Evolutionary conservation across 2,113 vertebrate species (phyloP).

Genomic region (Psittacara wagleri): DNA sequence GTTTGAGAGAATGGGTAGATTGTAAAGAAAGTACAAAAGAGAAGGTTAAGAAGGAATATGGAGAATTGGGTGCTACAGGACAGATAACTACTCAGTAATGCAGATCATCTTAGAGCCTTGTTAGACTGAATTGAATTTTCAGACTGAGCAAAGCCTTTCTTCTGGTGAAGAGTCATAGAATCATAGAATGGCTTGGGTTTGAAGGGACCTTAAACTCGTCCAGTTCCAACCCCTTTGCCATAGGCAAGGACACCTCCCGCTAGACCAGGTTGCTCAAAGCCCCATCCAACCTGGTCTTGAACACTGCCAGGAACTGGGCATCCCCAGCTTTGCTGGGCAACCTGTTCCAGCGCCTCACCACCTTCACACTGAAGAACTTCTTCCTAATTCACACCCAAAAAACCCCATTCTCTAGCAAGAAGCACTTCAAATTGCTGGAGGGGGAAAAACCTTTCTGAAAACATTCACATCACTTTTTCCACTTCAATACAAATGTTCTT

Average conservation of each 20-base stretch:
- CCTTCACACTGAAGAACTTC: background rate
- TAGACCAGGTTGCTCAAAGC: background rate
- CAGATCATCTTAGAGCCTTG: background rate
- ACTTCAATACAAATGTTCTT: background rate
- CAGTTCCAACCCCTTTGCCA: background rate
- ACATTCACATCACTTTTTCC: background rate
- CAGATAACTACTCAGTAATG: background rate
- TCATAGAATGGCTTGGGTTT: background rate
- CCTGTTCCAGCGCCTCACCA: background rate
- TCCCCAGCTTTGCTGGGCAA: background rate
- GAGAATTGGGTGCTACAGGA: background rate
- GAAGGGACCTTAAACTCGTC: background rate
- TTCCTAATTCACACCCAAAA: background rate
- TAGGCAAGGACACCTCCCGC: background rate
- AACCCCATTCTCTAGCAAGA: background rate
- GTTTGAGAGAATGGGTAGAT: background rate
- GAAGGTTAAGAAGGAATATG: background rate
- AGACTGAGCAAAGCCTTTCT: background rate
- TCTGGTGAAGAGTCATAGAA: background rate
- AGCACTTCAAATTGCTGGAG: background rate
- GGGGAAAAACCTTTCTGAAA: background rate
- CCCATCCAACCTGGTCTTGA: background rate
- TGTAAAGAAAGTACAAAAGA: background rate
- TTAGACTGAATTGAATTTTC: background rate
- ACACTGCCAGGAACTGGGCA: background rate